A percentile compares a stretch with the other conserved stretches of the same genome.
These are phyloP conservation scores for Aphidius ervi DNA, from an alignment of 1,140 invertebrate species.

Conservation along the genomic window DNA sequence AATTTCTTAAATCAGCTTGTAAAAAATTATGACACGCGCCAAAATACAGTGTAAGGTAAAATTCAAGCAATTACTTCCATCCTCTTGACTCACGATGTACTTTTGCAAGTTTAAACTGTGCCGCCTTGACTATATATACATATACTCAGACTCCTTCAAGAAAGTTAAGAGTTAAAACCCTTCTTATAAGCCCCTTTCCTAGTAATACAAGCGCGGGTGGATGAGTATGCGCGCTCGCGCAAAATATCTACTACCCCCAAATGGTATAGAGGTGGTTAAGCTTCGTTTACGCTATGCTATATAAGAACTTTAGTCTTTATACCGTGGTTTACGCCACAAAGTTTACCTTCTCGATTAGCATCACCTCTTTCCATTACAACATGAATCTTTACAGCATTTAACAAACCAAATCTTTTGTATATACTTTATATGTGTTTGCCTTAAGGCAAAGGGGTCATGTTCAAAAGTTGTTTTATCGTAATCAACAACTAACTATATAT, in stretches of 20 bases:
- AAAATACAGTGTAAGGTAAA: too few species aligned
- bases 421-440: too few species aligned
- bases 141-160: constrained; percentile 15
- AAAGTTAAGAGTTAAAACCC: background rate
- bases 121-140: constrained; percentile 16
- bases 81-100: constrained; percentile 49
- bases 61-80: constrained; percentile 46
- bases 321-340: constrained; percentile 38
- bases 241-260: background rate
- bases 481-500: too few species aligned
- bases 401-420: too few species aligned
- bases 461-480: too few species aligned
- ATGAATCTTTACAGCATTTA: constrained; percentile 7
- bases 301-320: too few species aligned
- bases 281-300: constrained; percentile 23
- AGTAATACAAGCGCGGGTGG: background rate
- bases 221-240: background rate
- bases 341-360: constrained; percentile 36
- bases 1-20: too few species aligned
- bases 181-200: constrained; percentile 23
- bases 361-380: constrained; percentile 5
- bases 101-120: constrained; percentile 43
- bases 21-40: too few species aligned
- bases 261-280: constrained; percentile 33
- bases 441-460: too few species aligned